A percentile compares a stretch with the other conserved stretches of the same genome.
Conservation (phyloP, 2,888 invertebrate species). For the Apamea anceps region DNA sequence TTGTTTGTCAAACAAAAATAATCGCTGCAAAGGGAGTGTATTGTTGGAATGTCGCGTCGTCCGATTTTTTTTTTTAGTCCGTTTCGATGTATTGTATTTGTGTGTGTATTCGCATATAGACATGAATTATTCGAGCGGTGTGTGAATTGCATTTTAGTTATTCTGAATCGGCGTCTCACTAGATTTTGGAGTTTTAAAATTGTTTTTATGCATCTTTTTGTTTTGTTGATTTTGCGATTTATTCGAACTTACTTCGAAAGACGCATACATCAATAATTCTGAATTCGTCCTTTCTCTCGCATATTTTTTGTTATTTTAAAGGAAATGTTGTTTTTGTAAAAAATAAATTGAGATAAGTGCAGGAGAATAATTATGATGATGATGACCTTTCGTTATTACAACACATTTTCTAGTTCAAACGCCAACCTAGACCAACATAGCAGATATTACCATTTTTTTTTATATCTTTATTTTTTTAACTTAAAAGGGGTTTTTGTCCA, state of each 20-base stretch:
- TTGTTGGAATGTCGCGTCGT: conserved; percentile 9
- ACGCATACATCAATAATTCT: not conserved
- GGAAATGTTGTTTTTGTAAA: too few relatives aligned
- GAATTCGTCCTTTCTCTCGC: not conserved
- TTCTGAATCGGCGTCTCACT: not conserved
- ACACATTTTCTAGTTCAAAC: too few relatives aligned
- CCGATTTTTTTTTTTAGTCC: not conserved
- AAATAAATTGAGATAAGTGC: too few relatives aligned
- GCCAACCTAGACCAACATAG: too few relatives aligned
- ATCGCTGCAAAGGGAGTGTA: conserved; percentile 5
- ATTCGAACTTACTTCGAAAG: not conserved
- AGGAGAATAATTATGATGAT: too few relatives aligned
- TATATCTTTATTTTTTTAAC: too few relatives aligned
- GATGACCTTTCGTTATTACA: too few relatives aligned
- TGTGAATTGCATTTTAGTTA: not conserved
- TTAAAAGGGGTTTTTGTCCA: too few relatives aligned
- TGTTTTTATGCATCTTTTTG: not conserved
- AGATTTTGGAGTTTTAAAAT: not conserved
- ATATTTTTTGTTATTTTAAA: not conserved
- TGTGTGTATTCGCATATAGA: not conserved
- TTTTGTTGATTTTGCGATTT: not conserved
- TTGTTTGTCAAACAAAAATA: conserved; percentile 50
- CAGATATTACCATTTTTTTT: too few relatives aligned
- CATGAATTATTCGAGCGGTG: not conserved
- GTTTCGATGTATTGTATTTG: not conserved